Evolutionary conservation across 2,888 invertebrate genomes (phyloP).

Genomic region (Xestobium rufovillosum): DNA sequence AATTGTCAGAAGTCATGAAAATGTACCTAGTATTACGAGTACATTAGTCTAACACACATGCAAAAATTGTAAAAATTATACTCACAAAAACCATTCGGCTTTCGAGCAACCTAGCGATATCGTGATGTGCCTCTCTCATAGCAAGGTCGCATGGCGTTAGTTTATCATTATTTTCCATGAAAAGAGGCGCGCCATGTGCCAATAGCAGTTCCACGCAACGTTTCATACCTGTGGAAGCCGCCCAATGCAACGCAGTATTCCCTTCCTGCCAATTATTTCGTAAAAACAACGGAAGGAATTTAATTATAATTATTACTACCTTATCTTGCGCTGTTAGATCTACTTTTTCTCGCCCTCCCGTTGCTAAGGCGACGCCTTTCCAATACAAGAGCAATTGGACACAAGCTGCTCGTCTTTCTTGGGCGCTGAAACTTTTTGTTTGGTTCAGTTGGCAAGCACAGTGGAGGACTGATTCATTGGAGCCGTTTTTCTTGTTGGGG

Average conservation of each 20-base stretch:
- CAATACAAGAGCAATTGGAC: slow-evolving; percentile 55
- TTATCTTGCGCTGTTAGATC: slow-evolving; percentile 54
- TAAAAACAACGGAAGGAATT: not conserved
- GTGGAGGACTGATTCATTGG: slow-evolving; percentile 57
- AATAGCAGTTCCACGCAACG: slow-evolving; percentile 57
- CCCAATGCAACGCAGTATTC: slow-evolving; percentile 61
- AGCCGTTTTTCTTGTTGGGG: slow-evolving; percentile 58
- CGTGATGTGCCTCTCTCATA: slow-evolving; percentile 50
- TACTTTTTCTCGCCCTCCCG: slow-evolving; percentile 51
- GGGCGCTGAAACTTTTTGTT: slow-evolving; percentile 47
- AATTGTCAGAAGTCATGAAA: too few species aligned
- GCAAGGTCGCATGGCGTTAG: slow-evolving; percentile 60
- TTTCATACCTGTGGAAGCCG: slow-evolving; percentile 53
- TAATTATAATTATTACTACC: slow-evolving; percentile 35
- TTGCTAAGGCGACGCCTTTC: slow-evolving; percentile 48
- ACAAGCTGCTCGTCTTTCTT: slow-evolving; percentile 53
- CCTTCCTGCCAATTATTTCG: slow-evolving; percentile 45
- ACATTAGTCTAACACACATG: too few species aligned
- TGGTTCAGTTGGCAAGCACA: slow-evolving; percentile 50
- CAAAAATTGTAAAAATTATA: too few species aligned
- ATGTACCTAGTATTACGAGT: too few species aligned
- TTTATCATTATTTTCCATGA: slow-evolving; percentile 54
- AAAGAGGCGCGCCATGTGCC: slow-evolving; percentile 52
- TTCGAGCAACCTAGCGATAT: slow-evolving; percentile 57
- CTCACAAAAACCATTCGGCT: slow-evolving; percentile 61